Percentiles rank a stretch among this genome's conserved stretches.
phyloP scores from a whole-genome alignment of 2,113 vertebrate genomes.

The Tautogolabrus adspersus region DNA sequence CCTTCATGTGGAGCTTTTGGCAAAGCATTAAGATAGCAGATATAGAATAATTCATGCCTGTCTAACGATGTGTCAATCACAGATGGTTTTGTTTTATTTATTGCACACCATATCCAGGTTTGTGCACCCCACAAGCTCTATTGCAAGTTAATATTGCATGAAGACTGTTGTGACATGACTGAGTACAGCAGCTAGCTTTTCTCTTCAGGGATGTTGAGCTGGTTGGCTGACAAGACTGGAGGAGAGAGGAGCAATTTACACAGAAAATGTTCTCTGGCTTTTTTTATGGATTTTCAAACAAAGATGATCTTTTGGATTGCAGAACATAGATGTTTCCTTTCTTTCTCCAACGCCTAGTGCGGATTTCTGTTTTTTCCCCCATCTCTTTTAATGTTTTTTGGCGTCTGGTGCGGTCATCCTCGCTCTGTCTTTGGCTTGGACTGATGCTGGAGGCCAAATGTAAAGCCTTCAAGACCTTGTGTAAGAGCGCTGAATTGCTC shows the following conservation, averaged over 20 bases:
- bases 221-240: slow-evolving; percentile 58
- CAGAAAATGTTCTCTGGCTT: slow-evolving; percentile 4
- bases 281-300: slow-evolving; percentile 33
- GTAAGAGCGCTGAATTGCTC: slow-evolving; percentile 25
- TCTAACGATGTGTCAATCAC: slow-evolving; percentile 83
- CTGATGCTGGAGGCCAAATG: slow-evolving; percentile 14
- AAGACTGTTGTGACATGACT: slow-evolving; percentile 66
- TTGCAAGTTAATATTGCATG: slow-evolving; percentile 79
- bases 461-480: slow-evolving; percentile 26
- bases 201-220: slow-evolving; percentile 62
- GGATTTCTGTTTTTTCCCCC: background rate
- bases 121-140: slow-evolving; percentile 65
- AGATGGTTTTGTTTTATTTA: slow-evolving; percentile 81
- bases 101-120: slow-evolving; percentile 61
- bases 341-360: background rate
- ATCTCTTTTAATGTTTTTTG: too few species aligned
- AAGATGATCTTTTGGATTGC: slow-evolving; percentile 40
- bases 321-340: slow-evolving; percentile 2
- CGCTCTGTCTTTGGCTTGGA: background rate
- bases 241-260: slow-evolving; percentile 36
- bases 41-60: slow-evolving; percentile 81
- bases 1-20: slow-evolving; percentile 71
- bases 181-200: slow-evolving; percentile 48
- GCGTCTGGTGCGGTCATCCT: slow-evolving; percentile 1
- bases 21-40: slow-evolving; percentile 77